These are phyloP conservation scores for Entomobrya multifasciata DNA, from an alignment of 2,888 invertebrate genomes.

Conservation along the genomic window DNA sequence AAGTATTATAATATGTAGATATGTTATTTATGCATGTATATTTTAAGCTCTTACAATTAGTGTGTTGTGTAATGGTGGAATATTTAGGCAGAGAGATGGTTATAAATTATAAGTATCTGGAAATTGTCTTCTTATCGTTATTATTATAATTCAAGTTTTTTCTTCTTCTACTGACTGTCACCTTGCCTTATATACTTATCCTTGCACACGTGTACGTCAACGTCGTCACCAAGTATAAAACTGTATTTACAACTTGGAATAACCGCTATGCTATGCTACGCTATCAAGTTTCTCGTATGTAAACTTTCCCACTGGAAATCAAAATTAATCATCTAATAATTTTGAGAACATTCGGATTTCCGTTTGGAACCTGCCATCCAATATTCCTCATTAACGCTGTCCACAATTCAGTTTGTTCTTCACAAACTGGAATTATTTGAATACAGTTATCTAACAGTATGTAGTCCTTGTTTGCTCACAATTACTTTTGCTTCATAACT, in stretches of 20 bases:
- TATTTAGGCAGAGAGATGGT: slow-evolving; percentile 26
- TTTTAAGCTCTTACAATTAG: slow-evolving; percentile 27
- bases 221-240: neutral
- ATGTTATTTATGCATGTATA: neutral
- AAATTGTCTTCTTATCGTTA: slow-evolving; percentile 48
- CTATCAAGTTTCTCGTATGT: neutral
- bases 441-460: neutral
- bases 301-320: slow-evolving; percentile 59
- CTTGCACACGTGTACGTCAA: slow-evolving; percentile 34
- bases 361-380: slow-evolving; percentile 24
- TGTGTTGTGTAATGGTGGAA: slow-evolving; percentile 1
- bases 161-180: too few species aligned
- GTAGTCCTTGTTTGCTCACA: slow-evolving; percentile 47
- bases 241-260: neutral
- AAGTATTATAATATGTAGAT: neutral
- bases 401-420: slow-evolving; percentile 31
- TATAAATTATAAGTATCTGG: slow-evolving; percentile 30
- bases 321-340: slow-evolving; percentile 45
- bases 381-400: slow-evolving; percentile 47
- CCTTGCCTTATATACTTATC: neutral
- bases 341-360: slow-evolving; percentile 26
- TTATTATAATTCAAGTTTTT: slow-evolving; percentile 13
- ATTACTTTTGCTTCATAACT: slow-evolving; percentile 33
- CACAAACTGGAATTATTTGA: slow-evolving; percentile 39
- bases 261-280: too few species aligned